These are phyloP conservation scores for Dasypus novemcinctus DNA, from an alignment of 2,113 vertebrate genomes.

Conservation along the genomic window DNA sequence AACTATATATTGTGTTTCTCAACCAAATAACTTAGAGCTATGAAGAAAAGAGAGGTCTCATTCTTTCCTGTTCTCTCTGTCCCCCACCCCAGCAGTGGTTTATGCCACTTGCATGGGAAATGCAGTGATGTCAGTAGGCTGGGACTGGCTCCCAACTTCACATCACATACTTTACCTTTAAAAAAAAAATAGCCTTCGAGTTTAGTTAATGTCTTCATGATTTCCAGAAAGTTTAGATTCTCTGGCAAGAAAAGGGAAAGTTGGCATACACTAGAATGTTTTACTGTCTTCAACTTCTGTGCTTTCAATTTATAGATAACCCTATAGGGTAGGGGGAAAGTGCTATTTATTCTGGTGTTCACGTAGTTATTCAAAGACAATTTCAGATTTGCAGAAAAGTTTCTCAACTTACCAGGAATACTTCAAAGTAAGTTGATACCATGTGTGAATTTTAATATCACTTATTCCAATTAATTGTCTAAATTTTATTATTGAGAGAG, in stretches of 20 bases:
- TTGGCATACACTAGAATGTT: background rate
- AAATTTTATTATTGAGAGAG: background rate
- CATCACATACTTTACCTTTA: background rate
- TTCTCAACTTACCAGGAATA: background rate
- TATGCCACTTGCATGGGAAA: fast-evolving
- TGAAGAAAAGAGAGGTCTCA: background rate
- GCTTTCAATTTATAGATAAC: background rate
- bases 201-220: background rate
- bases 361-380: background rate
- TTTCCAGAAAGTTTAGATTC: background rate
- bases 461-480: background rate
- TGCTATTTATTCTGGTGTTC: background rate
- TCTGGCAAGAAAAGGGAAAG: background rate
- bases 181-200: background rate
- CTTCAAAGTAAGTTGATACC: background rate
- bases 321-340: background rate
- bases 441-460: background rate
- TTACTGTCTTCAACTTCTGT: background rate
- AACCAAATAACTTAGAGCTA: background rate
- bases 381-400: background rate
- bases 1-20: background rate
- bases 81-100: background rate
- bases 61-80: background rate
- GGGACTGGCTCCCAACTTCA: background rate
- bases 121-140: background rate